A percentile compares a stretch with the other conserved stretches of the same genome.
These are phyloP conservation scores for Mobula birostris DNA, from an alignment of 2,113 vertebrate genomes.

Conservation along the genomic window DNA sequence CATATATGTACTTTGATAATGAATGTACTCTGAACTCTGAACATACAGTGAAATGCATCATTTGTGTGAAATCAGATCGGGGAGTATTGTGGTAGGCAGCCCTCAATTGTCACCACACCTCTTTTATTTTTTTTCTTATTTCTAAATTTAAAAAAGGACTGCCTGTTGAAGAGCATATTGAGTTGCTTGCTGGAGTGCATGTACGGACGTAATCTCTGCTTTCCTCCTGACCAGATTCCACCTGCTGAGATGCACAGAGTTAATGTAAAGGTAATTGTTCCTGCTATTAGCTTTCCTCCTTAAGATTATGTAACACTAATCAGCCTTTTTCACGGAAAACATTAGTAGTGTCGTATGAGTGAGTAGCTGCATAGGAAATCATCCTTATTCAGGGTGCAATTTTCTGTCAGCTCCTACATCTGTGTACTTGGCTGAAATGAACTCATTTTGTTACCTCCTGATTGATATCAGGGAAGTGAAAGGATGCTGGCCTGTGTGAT, in stretches of 20 bases:
- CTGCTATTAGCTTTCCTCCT: background rate
- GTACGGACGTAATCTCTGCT: too few species aligned
- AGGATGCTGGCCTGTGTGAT: background rate
- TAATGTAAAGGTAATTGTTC: background rate
- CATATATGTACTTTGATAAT: too few species aligned
- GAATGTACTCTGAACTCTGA: too few species aligned
- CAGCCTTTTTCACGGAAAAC: background rate
- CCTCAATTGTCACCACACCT: too few species aligned
- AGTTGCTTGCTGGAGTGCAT: too few species aligned
- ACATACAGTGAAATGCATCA: too few species aligned
- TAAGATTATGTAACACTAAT: background rate
- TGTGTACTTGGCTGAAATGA: background rate
- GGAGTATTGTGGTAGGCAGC: too few species aligned
- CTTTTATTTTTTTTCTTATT: too few species aligned
- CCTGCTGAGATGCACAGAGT: too few species aligned
- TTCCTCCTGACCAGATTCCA: background rate
- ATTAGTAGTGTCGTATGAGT: background rate
- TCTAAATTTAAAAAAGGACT: too few species aligned
- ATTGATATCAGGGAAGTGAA: background rate
- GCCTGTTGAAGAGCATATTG: too few species aligned
- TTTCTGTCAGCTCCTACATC: background rate
- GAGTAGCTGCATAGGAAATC: background rate
- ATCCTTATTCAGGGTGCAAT: background rate
- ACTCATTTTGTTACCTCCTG: background rate
- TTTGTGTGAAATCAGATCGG: too few species aligned